Evolutionary conservation across 1,140 invertebrate species (phyloP).

Genomic region (Kradibia gibbosae): DNA sequence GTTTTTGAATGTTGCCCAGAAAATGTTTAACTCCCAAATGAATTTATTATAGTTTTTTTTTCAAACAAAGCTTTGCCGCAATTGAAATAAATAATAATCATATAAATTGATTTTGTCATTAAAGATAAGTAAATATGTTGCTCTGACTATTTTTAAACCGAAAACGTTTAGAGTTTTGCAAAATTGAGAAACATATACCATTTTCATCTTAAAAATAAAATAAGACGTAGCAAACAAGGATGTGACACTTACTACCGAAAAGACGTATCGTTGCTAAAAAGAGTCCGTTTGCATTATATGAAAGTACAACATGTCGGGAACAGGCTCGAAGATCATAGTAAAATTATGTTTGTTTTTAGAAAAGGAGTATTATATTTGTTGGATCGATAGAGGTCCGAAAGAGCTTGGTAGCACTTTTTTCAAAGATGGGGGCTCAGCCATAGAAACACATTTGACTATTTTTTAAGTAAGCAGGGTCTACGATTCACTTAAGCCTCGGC

Average conservation of each 20-base stretch:
- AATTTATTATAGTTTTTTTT: constrained; percentile 39
- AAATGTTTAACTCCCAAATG: constrained; percentile 30
- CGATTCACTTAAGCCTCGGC: not conserved
- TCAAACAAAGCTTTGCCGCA: constrained; percentile 45
- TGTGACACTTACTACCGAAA: not conserved
- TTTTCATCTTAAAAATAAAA: not conserved
- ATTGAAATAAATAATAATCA: constrained; percentile 42
- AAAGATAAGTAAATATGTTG: not conserved
- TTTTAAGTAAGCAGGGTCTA: not conserved
- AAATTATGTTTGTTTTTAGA: constrained; percentile 8
- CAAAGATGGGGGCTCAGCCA: not conserved
- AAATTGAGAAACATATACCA: not conserved
- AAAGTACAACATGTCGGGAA: not conserved
- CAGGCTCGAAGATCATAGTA: constrained; percentile 23
- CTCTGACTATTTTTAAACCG: not conserved
- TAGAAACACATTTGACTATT: not conserved
- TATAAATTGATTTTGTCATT: not conserved
- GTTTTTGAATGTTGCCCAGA: constrained; percentile 33
- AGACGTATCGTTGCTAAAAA: not conserved
- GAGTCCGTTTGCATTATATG: not conserved
- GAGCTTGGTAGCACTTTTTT: not conserved
- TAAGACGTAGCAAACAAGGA: not conserved
- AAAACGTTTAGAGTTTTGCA: not conserved
- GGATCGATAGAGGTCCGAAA: not conserved
- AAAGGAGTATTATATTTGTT: not conserved